Evolutionary conservation across 1,140 invertebrate genomes (phyloP).

Genomic region (Theocolax elegans): DNA sequence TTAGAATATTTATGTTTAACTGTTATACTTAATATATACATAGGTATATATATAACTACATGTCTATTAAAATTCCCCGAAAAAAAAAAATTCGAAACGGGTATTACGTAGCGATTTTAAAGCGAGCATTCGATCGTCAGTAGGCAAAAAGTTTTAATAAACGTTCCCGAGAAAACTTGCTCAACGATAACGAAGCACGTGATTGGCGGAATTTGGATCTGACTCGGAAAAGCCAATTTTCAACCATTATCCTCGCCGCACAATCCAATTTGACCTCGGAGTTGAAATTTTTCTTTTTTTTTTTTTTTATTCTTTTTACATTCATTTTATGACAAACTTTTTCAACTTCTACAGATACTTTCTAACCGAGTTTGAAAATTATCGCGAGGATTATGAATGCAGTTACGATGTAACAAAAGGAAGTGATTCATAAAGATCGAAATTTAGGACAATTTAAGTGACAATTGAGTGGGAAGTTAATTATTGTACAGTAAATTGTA

Average conservation of each 20-base stretch:
- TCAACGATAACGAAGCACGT: conserved; percentile 51
- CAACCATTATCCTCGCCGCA: conserved; percentile 49
- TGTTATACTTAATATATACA: too few species aligned
- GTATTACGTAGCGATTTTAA: too few species aligned
- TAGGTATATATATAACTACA: too few species aligned
- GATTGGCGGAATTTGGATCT: conserved; percentile 42
- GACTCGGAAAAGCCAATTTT: conserved; percentile 58
- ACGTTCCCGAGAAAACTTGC: conserved; percentile 51
- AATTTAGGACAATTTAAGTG: too few species aligned
- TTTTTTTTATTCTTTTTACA: background rate
- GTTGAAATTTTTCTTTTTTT: background rate
- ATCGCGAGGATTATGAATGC: background rate
- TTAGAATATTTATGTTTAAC: too few species aligned
- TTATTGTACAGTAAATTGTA: too few species aligned
- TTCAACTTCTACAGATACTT: background rate
- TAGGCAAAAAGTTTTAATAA: conserved; percentile 57
- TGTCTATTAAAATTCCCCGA: too few species aligned
- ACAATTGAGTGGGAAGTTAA: too few species aligned
- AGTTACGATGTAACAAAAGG: background rate
- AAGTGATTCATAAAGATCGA: background rate
- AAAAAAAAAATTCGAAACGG: too few species aligned
- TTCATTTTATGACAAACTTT: background rate
- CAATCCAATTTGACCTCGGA: conserved; percentile 58
- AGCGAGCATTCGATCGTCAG: background rate
- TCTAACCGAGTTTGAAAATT: conserved; percentile 9